Evolutionary conservation across 2,797 vertebrate genomes (phyloP), one percentile per base, ranked within the genome.

Genomic region (Sebastes itinus): DNA sequence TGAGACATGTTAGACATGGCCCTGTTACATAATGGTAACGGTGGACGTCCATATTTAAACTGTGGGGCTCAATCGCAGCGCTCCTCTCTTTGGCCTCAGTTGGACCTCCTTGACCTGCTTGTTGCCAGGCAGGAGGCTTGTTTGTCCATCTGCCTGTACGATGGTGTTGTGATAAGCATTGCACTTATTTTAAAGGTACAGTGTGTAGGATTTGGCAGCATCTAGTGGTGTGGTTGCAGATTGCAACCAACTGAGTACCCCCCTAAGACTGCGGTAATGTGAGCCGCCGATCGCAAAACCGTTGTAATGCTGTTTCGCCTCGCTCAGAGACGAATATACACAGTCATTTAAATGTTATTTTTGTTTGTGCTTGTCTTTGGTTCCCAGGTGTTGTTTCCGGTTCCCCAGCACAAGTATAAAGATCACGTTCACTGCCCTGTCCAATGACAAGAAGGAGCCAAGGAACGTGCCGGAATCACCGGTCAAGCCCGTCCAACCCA

Each of bases 351-450:
- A n/a, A 28, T n/a, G 35, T 12, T 3, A 4, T 25, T 38, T 4
- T 7, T 13, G 3, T n/a, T n/a, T 55, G 2, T 30, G 12, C 10
- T 54, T 20, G 1, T 82, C 5, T 54, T 7, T 55, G 20, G 30
- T 73, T 49, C 27, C 8, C 89, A 99, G 98, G 92, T 99, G 98
- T 95, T 99, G 97, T 84, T 98, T 99, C 92, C 96, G 98, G 87
- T 99, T 99, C 90, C 98, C 98, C 88, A 99, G 98, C 96, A 99
- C 98, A 86, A 99, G 97, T 92, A 99, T 99, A 95, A 99, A 99
- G 96, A 98, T 99, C 90, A 99, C 97, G 5, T 99, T 99, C 94
- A 99, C 98, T 58, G 98, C 98, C 87, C 94, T 99, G 89, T 97
- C 97, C 93, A 97, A 89, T 63, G 97, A 97, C 85, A 98, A 97